Evolutionary conservation across 1,140 invertebrate species (phyloP).

Genomic region (Diorhabda sublineata): DNA sequence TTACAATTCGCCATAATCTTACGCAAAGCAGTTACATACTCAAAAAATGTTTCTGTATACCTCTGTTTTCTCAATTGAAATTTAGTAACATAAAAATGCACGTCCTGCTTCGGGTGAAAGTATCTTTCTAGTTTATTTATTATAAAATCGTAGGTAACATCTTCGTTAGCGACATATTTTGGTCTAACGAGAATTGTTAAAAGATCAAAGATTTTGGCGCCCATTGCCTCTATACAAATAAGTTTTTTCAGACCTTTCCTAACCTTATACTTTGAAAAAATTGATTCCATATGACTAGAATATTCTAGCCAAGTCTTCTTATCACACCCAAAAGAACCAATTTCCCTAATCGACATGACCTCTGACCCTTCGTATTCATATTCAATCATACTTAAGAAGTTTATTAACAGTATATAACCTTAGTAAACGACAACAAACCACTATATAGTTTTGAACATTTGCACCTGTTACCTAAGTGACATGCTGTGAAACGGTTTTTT

Average conservation of each 20-base stretch:
- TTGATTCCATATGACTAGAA: background rate
- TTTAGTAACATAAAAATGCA: background rate
- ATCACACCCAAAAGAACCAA: background rate
- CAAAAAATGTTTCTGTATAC: background rate
- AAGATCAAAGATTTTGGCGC: background rate
- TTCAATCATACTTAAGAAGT: too few species aligned
- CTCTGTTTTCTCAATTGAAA: background rate
- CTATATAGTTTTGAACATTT: too few species aligned
- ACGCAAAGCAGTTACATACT: background rate
- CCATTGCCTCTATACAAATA: background rate
- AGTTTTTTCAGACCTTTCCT: background rate
- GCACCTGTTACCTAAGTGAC: too few species aligned
- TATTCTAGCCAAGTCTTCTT: conserved; percentile 2
- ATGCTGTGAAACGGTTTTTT: too few species aligned
- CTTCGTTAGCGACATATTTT: background rate
- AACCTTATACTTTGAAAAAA: background rate
- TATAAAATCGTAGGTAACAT: background rate
- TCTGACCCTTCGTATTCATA: too few species aligned
- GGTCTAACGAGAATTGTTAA: background rate
- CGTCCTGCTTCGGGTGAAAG: conserved; percentile 4
- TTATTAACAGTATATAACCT: too few species aligned
- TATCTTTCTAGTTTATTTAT: background rate
- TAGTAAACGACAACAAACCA: too few species aligned
- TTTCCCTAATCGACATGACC: background rate
- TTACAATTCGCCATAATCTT: background rate